These are phyloP conservation scores for Camponotus floridanus DNA, from an alignment of 1,140 invertebrate species.

Conservation along the genomic window DNA sequence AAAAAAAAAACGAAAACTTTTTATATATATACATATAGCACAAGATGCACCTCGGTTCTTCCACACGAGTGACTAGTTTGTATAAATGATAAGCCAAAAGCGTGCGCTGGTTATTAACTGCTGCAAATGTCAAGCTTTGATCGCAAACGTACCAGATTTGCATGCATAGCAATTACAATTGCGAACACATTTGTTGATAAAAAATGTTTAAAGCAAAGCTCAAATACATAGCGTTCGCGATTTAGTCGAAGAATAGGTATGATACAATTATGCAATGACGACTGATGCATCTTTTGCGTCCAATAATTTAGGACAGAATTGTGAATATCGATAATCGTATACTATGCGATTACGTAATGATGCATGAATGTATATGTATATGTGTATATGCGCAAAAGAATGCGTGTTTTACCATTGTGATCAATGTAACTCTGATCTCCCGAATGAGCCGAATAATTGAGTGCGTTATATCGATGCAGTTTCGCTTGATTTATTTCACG, in stretches of 20 bases:
- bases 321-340: conserved; percentile 50
- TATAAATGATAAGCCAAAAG: conserved; percentile 34
- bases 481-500: conserved; percentile 44
- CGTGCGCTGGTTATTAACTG: conserved; percentile 1
- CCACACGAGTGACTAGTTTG: conserved; percentile 48
- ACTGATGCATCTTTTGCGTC: conserved; percentile 49
- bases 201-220: conserved; percentile 43
- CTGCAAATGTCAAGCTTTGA: conserved; percentile 30
- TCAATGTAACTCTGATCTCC: conserved; percentile 66
- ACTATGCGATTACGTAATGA: conserved; percentile 48
- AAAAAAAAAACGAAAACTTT: conserved; percentile 20
- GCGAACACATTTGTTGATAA: conserved; percentile 4
- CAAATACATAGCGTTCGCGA: conserved; percentile 32
- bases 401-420: conserved; percentile 69
- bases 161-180: conserved; percentile 4
- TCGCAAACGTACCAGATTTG: conserved; percentile 25
- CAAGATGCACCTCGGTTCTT: conserved; percentile 63
- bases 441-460: conserved; percentile 57
- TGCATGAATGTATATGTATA: conserved; percentile 22
- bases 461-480: conserved; percentile 30
- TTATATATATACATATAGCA: conserved; percentile 19
- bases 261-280: conserved; percentile 51
- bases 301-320: conserved; percentile 63
- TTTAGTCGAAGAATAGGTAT: conserved; percentile 54
- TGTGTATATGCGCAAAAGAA: conserved; percentile 36